These are phyloP conservation scores for Acipenser ruthenus DNA, from an alignment of 2,797 vertebrate genomes.

Conservation along the genomic window DNA sequence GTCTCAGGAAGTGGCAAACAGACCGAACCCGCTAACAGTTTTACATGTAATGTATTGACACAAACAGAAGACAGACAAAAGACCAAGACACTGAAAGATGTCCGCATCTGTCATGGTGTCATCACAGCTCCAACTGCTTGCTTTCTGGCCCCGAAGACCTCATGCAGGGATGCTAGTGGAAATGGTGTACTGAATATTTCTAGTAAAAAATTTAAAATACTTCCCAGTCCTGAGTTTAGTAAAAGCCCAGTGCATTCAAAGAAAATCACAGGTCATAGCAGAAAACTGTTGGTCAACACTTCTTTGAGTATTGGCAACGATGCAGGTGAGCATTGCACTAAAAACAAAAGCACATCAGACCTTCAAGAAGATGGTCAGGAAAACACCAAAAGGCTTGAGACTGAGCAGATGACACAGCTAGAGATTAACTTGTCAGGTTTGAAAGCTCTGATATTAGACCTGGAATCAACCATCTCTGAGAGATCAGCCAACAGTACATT, in stretches of 20 bases:
- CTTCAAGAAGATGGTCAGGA: not conserved
- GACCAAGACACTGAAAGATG: too few species aligned
- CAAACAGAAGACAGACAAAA: too few species aligned
- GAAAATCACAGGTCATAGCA: slow-evolving; percentile 22
- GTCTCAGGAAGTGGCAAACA: not conserved
- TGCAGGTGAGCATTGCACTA: not conserved
- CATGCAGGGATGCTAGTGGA: slow-evolving; percentile 15
- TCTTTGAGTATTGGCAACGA: slow-evolving; percentile 19
- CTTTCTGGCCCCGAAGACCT: slow-evolving; percentile 18
- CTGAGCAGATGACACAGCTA: slow-evolving; percentile 47
- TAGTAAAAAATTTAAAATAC: slow-evolving; percentile 28
- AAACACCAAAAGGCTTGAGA: slow-evolving; percentile 31
- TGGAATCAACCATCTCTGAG: slow-evolving; percentile 47
- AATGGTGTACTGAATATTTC: slow-evolving; percentile 5
- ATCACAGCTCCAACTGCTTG: slow-evolving; percentile 1
- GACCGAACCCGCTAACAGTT: not conserved
- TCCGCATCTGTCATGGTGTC: too few species aligned
- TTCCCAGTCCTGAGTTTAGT: slow-evolving; percentile 46
- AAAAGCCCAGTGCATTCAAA: slow-evolving; percentile 47
- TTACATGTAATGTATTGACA: too few species aligned
- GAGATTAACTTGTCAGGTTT: slow-evolving; percentile 51
- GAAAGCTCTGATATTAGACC: slow-evolving; percentile 52
- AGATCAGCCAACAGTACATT: slow-evolving; percentile 11
- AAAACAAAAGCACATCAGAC: not conserved
- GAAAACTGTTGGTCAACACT: slow-evolving; percentile 14